A percentile compares a stretch with the other conserved stretches of the same genome.
These are phyloP conservation scores for Drosophila rellima DNA, from an alignment of 2,888 invertebrate species.

Conservation along the genomic window DNA sequence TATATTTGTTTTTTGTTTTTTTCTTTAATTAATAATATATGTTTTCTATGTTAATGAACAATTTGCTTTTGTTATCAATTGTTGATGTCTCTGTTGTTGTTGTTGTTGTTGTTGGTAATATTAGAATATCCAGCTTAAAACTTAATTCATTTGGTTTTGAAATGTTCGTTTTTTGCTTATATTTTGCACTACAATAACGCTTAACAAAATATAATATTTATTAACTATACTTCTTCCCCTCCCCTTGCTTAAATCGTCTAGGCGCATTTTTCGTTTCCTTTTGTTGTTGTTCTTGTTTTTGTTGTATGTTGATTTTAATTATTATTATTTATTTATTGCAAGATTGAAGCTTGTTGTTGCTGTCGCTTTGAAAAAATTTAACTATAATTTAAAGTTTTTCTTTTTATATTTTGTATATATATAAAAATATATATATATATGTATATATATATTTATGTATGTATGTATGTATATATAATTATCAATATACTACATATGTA, in stretches of 20 bases:
- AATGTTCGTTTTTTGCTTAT: slow-evolving; percentile 49
- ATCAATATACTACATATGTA: slow-evolving; percentile 44
- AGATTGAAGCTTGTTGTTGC: slow-evolving; percentile 42
- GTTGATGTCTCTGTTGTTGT: slow-evolving; percentile 28
- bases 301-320: slow-evolving; percentile 29
- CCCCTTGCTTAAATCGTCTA: slow-evolving; percentile 49
- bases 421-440: slow-evolving; percentile 66
- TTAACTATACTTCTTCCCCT: slow-evolving; percentile 59
- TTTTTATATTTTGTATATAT: slow-evolving; percentile 51
- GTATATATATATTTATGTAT: slow-evolving; percentile 47
- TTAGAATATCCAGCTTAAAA: slow-evolving; percentile 63
- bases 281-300: slow-evolving; percentile 38
- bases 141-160: slow-evolving; percentile 59
- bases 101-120: slow-evolving; percentile 33
- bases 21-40: slow-evolving; percentile 41
- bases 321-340: slow-evolving; percentile 48
- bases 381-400: slow-evolving; percentile 62
- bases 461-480: slow-evolving; percentile 37
- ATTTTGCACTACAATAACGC: slow-evolving; percentile 73
- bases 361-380: slow-evolving; percentile 71
- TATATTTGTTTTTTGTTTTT: slow-evolving; percentile 32
- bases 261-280: slow-evolving; percentile 54
- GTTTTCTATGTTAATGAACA: slow-evolving; percentile 68
- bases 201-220: slow-evolving; percentile 82
- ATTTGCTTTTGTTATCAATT: slow-evolving; percentile 41